Percentiles rank a stretch among this genome's conserved stretches.
These are phyloP conservation scores for Emydura subglobosa DNA, from an alignment of 2,113 vertebrate genomes.

Conservation along the genomic window DNA sequence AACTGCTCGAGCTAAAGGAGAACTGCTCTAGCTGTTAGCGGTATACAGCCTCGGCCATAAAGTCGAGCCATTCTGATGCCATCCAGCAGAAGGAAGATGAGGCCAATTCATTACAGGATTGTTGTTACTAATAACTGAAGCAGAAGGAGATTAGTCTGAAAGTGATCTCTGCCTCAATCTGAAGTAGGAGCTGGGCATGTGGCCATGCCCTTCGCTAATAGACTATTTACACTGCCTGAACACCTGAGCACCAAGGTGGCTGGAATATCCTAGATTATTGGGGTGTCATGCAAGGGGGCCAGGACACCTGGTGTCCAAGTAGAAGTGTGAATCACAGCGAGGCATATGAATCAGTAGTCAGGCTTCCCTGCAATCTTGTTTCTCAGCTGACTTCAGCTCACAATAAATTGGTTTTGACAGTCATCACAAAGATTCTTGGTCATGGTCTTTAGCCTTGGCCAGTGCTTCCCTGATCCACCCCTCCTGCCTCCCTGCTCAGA, in stretches of 20 bases:
- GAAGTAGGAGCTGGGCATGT: background rate
- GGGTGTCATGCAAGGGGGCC: background rate
- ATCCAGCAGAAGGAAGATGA: conserved; percentile 56
- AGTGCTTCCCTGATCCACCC: background rate
- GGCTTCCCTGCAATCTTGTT: rapidly evolving
- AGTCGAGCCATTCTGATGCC: background rate
- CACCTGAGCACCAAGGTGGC: background rate
- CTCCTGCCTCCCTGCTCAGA: background rate
- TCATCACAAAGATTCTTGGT: background rate
- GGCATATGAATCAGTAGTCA: rapidly evolving
- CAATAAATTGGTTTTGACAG: background rate
- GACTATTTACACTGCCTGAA: background rate
- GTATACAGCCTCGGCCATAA: background rate
- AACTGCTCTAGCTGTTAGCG: background rate
- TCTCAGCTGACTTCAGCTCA: background rate
- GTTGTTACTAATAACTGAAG: background rate
- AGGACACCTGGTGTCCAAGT: background rate
- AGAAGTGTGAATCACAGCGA: background rate
- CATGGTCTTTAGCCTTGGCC: background rate
- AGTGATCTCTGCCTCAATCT: background rate
- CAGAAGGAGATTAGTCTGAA: background rate
- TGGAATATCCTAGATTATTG: rapidly evolving
- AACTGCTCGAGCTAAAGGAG: background rate
- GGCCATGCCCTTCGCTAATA: background rate
- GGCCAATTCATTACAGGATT: background rate